A percentile compares a stretch with the other conserved stretches of the same genome.
These are phyloP conservation scores for Xyrauchen texanus DNA, from an alignment of 2,113 vertebrate genomes.

Conservation along the genomic window DNA sequence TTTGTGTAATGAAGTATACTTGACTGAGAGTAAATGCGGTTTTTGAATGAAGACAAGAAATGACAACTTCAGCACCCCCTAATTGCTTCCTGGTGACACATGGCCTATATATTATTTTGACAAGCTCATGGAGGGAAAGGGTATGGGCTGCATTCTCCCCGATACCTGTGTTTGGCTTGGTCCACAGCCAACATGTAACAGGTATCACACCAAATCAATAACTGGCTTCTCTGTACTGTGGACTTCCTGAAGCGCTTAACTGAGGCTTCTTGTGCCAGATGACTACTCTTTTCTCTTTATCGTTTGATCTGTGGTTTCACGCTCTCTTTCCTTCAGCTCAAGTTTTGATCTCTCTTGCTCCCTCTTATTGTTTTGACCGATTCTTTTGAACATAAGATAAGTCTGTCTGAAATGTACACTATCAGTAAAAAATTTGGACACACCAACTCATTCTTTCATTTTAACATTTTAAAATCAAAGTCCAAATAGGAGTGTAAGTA, in stretches of 20 bases:
- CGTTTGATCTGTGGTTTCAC: constrained; percentile 25
- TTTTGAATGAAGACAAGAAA: constrained; percentile 60
- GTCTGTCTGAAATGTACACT: background rate
- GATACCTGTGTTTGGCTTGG: constrained; percentile 71
- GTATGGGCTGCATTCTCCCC: constrained; percentile 19
- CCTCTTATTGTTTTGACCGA: background rate
- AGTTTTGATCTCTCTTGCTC: no score
- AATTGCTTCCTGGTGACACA: constrained; percentile 63
- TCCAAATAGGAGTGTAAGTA: no score
- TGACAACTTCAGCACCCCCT: constrained; percentile 67
- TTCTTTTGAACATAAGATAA: no score
- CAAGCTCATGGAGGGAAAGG: constrained; percentile 31
- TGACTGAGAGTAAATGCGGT: constrained; percentile 46
- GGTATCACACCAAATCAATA: constrained; percentile 79
- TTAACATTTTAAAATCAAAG: no score
- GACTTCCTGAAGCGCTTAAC: constrained; percentile 73
- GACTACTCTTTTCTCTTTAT: constrained; percentile 15
- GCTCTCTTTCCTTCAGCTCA: constrained; percentile 18
- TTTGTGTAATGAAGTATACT: background rate
- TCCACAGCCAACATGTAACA: constrained; percentile 54
- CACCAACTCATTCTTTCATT: no score
- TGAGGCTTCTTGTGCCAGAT: constrained; percentile 41
- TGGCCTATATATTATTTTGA: constrained; percentile 55
- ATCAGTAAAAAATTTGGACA: no score
- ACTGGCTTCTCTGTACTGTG: constrained; percentile 70